Evolutionary conservation across 2,797 vertebrate genomes (phyloP), one percentile per base, ranked within the genome.

Genomic region (Valencia hispanica): DNA sequence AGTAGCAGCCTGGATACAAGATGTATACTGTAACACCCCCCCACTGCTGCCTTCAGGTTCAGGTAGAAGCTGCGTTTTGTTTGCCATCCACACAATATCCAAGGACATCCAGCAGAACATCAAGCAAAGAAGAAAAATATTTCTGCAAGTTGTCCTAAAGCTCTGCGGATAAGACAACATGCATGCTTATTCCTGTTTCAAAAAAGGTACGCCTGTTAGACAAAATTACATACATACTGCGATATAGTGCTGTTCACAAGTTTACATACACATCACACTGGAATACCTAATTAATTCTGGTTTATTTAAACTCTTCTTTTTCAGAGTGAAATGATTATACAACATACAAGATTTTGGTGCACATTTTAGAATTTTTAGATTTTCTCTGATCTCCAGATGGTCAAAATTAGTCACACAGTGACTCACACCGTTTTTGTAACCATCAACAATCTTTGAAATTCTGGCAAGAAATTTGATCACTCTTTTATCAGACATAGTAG

Each of bases 1-100:
- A 92, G 82, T 59, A 87, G 43, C 88, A 75, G 84, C 84, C 81
- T 84, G 80, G 78, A 86, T 68, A 85, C 80, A 87, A 79, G 79
- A 70, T 65, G 84, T 83, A 81, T 76, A 43, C 25, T 17, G 5
- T 9, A n/a, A 2, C 39, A 10, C 43, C 45, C 17, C 41, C 36
- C 68, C 8, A 9, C 43, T 14, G 53, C 18, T 18, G 32, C 39
- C 68, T 57, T 69, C 41, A 55, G 77, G 73, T 80, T 77, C 50
- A 50, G 22, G 61, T 82, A 63, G 77, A 80, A 84, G 75, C 30
- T 50, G 75, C 72, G 70, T 84, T 75, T 86, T 83, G 75, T 79
- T 55, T 85, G 87, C 82, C 55, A 74, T 81, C 78, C 79, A 41
- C 77, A 87, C 79, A 86, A 73, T 76, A 79, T 83, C 75, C 85